Evolutionary conservation across 2,797 vertebrate genomes (phyloP), one percentile per base, ranked within the genome.

Genomic region (Pipistrellus pygmaeus): DNA sequence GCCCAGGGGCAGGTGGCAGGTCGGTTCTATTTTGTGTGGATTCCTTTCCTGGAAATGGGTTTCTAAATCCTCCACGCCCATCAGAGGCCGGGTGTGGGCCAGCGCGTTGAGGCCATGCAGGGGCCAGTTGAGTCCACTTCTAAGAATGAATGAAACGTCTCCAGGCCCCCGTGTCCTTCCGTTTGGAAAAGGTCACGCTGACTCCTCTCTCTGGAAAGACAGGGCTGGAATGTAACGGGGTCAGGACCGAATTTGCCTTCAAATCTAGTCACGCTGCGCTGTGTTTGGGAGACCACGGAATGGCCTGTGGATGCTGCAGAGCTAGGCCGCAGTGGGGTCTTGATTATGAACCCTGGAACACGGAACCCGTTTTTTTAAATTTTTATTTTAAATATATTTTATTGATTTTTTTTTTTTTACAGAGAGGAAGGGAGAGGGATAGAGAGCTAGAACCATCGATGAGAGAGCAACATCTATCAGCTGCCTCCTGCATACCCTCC

Each of bases 11-110:
- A 80, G 51, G 38, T 83, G 72, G 64, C 60, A 83, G 68, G 57
- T 62, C 25, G 25, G 71, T 94, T 85, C 75, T 93, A 83, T 76
- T 92, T 92, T 53, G 6, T 66, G 55, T 3, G n/a, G 30, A 80
- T 83, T 90, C 83, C 48, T 90, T 85, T 92, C 85, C 82, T 94
- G 41, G 72, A 60, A 88, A 41, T 35, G 44, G 71, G 32, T 90
- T 90, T 94, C 87, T 92, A 91, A 81, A 85, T 85, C 80, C 64
- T 76, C 62, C 13, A 2, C n/a, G 64, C 23, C 62, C 32, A 23
- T 35, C 8, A n/a, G 82, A 25, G 38, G 23, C 17, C 68, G 27
- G 51, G 38, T 80, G 86, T 85, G 60, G 57, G 57, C 9, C 18
- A 90, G 4, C 18, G 41, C 15, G 27, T 62, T 83, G 41, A 73